Evolutionary conservation across 1,140 invertebrate genomes (phyloP), one percentile per base, ranked within the genome.

Genomic region (Bombus huntii): DNA sequence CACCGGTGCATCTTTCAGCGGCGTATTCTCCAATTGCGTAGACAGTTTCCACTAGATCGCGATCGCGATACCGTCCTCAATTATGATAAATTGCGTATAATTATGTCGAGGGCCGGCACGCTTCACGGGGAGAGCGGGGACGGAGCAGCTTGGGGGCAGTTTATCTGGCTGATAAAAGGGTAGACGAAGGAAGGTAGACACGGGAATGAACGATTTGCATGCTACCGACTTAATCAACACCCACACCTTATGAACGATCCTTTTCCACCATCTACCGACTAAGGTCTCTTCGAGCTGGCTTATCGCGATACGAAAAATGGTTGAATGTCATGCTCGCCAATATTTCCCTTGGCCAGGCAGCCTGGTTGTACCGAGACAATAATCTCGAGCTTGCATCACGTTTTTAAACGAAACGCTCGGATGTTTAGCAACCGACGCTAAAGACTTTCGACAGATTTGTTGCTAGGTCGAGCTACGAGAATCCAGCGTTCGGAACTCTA

Each of bases 161-260:
- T 79, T 85, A 79, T 85, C 68, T 70, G 68, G 68, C 57, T 80
- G 83, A 85, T 85, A 85, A 85, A 85, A 85, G 77, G 53, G 77
- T 85, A 62, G 77, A 85, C 77, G 77, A 72, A 80, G 83, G 77
- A 80, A 71, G 83, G 68, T 53, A 80, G 83, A 73, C 77, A 62
- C 76, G 76, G 68, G 77, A 85, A 85, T 80, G 77, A 85, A 85
- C 76, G 77, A 85, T 85, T 85, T 85, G 83, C 83, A 85, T 85
- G 83, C 77, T 85, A 80, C 77, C 76, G 65, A 85, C 83, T 85
- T 85, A 85, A 85, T 85, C 83, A 85, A 80, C 83, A 85, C 83
- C 62, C 83, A 65, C 77, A 80, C 83, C 83, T 85, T 85, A 85
- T 85, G 83, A 85, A 85, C 68, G 68, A 79, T 85, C 77, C 83